Evolutionary conservation across 2,113 vertebrate genomes (phyloP).

Genomic region (Potamarius usumacintae): DNA sequence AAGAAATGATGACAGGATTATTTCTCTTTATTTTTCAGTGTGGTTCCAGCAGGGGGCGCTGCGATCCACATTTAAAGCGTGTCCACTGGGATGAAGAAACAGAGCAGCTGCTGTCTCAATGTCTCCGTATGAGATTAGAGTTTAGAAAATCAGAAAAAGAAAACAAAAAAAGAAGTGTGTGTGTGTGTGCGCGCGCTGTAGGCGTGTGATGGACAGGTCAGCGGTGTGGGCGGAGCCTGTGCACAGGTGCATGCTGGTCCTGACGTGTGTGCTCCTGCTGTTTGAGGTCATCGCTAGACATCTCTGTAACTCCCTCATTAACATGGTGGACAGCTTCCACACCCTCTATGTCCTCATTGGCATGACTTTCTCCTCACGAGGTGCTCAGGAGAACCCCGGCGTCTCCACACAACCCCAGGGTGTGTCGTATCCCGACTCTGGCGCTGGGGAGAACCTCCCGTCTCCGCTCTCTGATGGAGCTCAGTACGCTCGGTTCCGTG

Average conservation of each 20-base stretch:
- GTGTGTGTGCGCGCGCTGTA: background rate
- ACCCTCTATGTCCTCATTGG: conserved; percentile 69
- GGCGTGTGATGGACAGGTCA: conserved; percentile 54
- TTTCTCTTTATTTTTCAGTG: background rate
- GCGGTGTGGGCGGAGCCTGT: conserved; percentile 8
- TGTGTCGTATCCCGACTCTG: background rate
- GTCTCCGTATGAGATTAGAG: background rate
- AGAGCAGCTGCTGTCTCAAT: background rate
- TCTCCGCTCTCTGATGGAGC: background rate
- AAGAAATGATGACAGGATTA: background rate
- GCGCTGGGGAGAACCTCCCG: background rate
- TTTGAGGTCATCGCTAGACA: conserved; percentile 67
- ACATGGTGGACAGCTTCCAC: conserved; percentile 71
- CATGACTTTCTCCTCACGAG: conserved; percentile 38
- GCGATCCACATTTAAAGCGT: background rate
- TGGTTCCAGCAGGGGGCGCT: background rate
- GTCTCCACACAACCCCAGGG: background rate
- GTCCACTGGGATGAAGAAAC: background rate
- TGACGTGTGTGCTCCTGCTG: conserved; percentile 64
- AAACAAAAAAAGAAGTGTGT: background rate
- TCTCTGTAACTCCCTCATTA: conserved; percentile 72
- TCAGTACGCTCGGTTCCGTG: conserved; percentile 54
- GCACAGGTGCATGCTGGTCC: conserved; percentile 61
- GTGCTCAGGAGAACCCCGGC: background rate
- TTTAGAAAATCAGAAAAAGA: background rate